phyloP scores from a whole-genome alignment of 2,888 invertebrate genomes.

The Myopa testacea region DNA sequence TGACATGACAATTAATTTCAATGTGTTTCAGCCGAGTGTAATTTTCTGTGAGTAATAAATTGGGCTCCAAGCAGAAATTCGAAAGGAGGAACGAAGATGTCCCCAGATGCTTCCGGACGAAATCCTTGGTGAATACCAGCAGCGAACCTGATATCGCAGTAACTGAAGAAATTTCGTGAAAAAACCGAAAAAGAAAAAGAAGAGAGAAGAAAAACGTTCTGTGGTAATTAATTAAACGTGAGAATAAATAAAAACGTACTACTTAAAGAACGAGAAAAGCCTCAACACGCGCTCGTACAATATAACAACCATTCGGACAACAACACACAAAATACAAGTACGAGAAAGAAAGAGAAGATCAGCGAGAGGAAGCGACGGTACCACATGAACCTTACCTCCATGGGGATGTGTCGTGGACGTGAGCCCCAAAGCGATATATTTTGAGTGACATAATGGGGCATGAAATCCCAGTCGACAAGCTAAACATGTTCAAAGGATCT shows the following conservation, averaged over 20 bases:
- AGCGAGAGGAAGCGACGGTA: too few relatives aligned
- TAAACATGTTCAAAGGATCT: too few relatives aligned
- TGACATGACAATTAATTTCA: background rate
- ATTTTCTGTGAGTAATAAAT: background rate
- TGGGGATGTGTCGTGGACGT: too few relatives aligned
- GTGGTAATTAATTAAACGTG: conserved; percentile 3
- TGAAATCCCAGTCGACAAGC: too few relatives aligned
- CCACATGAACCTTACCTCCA: too few relatives aligned
- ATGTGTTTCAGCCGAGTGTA: background rate
- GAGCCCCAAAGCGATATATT: too few relatives aligned
- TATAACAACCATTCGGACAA: too few relatives aligned
- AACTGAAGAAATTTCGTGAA: background rate
- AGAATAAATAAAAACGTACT: background rate
- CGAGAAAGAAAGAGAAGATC: too few relatives aligned
- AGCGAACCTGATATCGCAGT: background rate
- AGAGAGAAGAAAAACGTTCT: background rate
- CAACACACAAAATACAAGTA: too few relatives aligned
- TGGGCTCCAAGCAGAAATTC: background rate
- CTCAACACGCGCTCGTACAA: background rate
- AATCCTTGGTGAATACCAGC: background rate
- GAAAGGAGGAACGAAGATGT: background rate
- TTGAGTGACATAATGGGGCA: too few relatives aligned
- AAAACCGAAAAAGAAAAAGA: background rate
- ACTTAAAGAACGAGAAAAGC: background rate
- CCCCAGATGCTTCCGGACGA: background rate